These are phyloP conservation scores for Nyctibius bracteatus DNA, from an alignment of 2,113 vertebrate species.

Conservation along the genomic window DNA sequence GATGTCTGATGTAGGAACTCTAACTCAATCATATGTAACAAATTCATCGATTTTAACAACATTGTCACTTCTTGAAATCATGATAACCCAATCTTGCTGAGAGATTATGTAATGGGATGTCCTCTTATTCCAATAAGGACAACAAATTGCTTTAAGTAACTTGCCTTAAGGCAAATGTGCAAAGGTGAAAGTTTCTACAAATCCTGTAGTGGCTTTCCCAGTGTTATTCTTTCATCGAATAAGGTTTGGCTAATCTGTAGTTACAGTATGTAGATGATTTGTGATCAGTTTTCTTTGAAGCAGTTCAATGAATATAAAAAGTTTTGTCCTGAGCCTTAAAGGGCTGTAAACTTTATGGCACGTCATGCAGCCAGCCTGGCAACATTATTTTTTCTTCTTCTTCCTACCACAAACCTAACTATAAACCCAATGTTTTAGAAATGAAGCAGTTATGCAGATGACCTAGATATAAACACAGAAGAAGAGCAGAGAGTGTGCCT, in stretches of 20 bases:
- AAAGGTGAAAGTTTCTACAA: background rate
- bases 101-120: background rate
- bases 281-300: background rate
- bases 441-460: background rate
- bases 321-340: background rate
- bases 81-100: background rate
- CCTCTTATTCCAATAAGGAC: background rate
- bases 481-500: background rate
- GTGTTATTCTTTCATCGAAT: background rate
- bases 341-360: background rate
- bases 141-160: background rate
- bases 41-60: background rate
- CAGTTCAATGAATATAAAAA: background rate
- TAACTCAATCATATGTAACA: background rate
- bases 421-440: background rate
- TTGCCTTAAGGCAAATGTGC: background rate
- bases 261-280: background rate
- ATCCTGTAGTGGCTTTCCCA: background rate
- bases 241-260: background rate
- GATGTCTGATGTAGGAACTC: background rate
- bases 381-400: background rate
- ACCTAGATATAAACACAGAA: background rate
- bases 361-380: background rate
- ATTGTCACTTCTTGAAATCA: background rate
- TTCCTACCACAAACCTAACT: background rate